These are phyloP conservation scores for Apostichopus californicus DNA, from an alignment of 35 echinoderm and acorn worm genomes.

Conservation along the genomic window DNA sequence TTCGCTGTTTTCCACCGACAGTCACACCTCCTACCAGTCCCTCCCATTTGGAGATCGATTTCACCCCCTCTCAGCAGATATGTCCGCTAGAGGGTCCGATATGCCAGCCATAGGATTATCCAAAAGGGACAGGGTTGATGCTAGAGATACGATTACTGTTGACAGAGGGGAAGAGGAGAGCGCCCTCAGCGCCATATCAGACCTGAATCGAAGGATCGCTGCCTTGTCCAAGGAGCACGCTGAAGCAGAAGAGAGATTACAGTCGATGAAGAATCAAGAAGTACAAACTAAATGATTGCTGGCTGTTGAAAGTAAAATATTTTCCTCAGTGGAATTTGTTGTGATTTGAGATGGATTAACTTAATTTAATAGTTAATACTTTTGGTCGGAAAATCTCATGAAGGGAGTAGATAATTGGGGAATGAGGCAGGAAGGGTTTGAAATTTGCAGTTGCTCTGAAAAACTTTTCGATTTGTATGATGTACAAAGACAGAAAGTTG, in stretches of 20 bases:
- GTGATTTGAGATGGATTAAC: too few relatives aligned
- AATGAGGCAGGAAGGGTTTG: too few relatives aligned
- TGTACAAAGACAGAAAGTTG: too few relatives aligned
- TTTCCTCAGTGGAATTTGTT: too few relatives aligned
- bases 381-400: too few relatives aligned
- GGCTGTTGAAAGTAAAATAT: too few relatives aligned
- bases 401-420: too few relatives aligned
- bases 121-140: too few relatives aligned
- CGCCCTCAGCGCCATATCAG: slow-evolving; percentile 27
- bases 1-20: slow-evolving; percentile 24
- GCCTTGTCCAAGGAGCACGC: slow-evolving; percentile 38
- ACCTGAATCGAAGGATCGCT: slow-evolving; percentile 29
- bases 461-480: too few relatives aligned
- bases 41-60: slow-evolving; percentile 5
- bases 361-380: too few relatives aligned
- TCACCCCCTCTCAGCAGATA: background rate
- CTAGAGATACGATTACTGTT: background rate
- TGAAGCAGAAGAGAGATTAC: slow-evolving; percentile 36
- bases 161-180: background rate
- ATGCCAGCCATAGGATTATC: background rate
- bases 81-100: background rate
- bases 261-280: slow-evolving; percentile 23
- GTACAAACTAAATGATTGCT: background rate
- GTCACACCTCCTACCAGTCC: slow-evolving; percentile 1
- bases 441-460: too few relatives aligned